Evolutionary conservation across 2,113 vertebrate genomes (phyloP).

Genomic region (Pandion haliaetus): DNA sequence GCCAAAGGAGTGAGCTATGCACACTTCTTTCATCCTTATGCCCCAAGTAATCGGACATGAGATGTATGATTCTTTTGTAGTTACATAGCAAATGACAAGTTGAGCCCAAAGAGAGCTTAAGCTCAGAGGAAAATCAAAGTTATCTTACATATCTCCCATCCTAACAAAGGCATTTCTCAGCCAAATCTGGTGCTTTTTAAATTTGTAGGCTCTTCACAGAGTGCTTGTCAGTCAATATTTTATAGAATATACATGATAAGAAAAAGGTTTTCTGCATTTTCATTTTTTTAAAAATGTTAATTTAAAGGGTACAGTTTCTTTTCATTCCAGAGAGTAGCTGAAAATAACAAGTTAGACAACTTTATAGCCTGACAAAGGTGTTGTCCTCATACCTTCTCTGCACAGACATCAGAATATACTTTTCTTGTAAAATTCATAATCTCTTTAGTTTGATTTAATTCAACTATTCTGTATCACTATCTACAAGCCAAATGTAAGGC

Average conservation of each 20-base stretch:
- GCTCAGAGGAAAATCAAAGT: neutral
- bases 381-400: neutral
- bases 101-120: neutral
- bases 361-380: neutral
- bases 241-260: neutral
- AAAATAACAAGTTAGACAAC: conserved; percentile 30
- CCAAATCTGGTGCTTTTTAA: neutral
- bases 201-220: neutral
- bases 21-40: neutral
- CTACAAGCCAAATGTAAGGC: neutral
- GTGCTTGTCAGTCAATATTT: neutral
- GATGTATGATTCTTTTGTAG: neutral
- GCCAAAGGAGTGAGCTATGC: neutral
- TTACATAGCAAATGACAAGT: neutral
- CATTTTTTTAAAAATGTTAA: neutral
- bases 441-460: conserved; percentile 33
- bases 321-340: conserved; percentile 11
- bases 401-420: conserved; percentile 1
- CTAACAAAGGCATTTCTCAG: neutral
- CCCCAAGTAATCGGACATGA: neutral
- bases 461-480: neutral
- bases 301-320: neutral
- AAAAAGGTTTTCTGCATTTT: neutral
- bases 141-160: neutral
- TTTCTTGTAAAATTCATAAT: neutral